These are phyloP conservation scores for Paedocypris sp. DNA, from an alignment of 2,113 vertebrate species.

Conservation along the genomic window DNA sequence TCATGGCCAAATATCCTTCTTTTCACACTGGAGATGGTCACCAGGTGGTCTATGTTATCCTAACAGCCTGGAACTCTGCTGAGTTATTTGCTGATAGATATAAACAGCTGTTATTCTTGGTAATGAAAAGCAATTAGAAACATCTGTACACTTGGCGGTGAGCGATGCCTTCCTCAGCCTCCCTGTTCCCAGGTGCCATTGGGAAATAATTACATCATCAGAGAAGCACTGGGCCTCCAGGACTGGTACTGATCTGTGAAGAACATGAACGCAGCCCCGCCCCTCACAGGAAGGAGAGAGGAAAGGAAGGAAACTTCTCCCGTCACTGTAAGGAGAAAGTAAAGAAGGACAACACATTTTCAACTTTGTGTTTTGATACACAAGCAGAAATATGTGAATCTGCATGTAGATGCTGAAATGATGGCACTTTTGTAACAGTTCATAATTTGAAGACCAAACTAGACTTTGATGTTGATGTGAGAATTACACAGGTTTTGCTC, in stretches of 20 bases:
- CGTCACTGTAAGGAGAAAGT: too few species aligned
- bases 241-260: constrained; percentile 86
- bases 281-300: constrained; percentile 8
- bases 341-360: too few species aligned
- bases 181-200: constrained; percentile 80
- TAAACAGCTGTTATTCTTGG: constrained; percentile 99
- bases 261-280: constrained; percentile 58
- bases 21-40: constrained; percentile 80
- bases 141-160: constrained; percentile 99
- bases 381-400: too few species aligned
- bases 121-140: constrained; percentile 99
- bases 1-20: constrained; percentile 59
- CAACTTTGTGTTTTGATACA: too few species aligned
- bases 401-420: too few species aligned
- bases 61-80: constrained; percentile 96
- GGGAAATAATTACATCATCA: constrained; percentile 96
- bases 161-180: constrained; percentile 72
- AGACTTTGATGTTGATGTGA: too few species aligned
- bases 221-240: constrained; percentile 62
- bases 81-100: constrained; percentile 99
- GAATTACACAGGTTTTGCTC: too few species aligned
- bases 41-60: constrained; percentile 98
- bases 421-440: too few species aligned
- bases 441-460: too few species aligned
- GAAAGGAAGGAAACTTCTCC: not conserved